Percentiles rank a stretch among this genome's conserved stretches.
Conservation (phyloP, 2,113 vertebrate species). For the Panurus biarmicus region DNA sequence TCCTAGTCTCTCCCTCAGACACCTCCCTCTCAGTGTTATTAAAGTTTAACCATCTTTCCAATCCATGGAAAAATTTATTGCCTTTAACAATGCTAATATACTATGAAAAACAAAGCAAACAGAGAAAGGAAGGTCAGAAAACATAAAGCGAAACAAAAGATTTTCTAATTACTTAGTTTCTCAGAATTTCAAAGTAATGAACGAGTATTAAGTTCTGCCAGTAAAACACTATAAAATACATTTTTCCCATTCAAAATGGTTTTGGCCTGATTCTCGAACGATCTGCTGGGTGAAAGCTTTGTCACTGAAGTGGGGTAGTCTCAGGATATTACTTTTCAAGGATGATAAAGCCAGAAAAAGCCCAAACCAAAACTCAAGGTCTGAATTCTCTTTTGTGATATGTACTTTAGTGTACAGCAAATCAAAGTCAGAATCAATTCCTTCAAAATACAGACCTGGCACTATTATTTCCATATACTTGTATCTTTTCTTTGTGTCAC, state of each 20-base stretch:
- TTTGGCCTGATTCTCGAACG: background rate
- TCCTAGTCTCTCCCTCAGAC: background rate
- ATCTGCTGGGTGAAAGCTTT: background rate
- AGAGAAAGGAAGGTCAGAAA: background rate
- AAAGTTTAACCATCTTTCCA: background rate
- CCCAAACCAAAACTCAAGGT: background rate
- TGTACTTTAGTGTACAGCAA: background rate
- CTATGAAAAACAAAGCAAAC: background rate
- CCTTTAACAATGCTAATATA: background rate
- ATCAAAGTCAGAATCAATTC: background rate
- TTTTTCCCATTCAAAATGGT: background rate
- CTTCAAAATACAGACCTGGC: background rate
- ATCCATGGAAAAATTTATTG: background rate
- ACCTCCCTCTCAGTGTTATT: background rate
- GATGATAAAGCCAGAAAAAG: background rate
- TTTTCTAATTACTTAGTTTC: background rate
- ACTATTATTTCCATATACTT: background rate
- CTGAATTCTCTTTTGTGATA: background rate
- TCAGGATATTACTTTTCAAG: background rate
- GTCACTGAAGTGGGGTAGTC: background rate
- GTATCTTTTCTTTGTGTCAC: background rate
- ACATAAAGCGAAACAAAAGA: background rate
- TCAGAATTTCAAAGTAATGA: background rate
- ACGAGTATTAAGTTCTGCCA: background rate
- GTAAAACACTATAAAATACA: background rate